A percentile compares a stretch with the other conserved stretches of the same genome.
Evolutionary conservation across 2,888 invertebrate genomes (phyloP).

Genomic region (Acleris emargana): DNA sequence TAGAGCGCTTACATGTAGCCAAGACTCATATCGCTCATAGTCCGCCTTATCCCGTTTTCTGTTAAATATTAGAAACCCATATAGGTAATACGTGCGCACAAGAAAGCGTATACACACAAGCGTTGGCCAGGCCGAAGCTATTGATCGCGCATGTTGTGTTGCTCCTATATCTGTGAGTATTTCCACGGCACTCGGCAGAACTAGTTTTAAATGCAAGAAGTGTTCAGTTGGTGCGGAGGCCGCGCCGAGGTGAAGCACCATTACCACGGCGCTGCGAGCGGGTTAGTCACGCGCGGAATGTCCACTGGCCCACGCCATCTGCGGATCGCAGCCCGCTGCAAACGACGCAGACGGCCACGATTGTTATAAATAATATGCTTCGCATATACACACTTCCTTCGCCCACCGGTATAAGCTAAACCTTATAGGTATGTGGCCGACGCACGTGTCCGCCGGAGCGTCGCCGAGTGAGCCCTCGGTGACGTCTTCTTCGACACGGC

Average conservation of each 20-base stretch:
- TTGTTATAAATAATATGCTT: conserved; percentile 30
- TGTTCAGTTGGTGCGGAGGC: conserved; percentile 70
- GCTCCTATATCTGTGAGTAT: conserved; percentile 18
- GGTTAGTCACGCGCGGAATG: conserved; percentile 77
- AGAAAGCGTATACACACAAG: neutral
- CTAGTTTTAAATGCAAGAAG: conserved; percentile 73
- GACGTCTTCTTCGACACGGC: conserved; percentile 21
- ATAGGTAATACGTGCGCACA: too few relatives aligned
- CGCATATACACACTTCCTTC: conserved; percentile 9
- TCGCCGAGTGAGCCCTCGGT: conserved; percentile 23
- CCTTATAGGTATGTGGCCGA: conserved; percentile 22
- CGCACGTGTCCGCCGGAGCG: conserved; percentile 26
- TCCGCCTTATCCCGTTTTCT: too few relatives aligned
- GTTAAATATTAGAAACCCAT: too few relatives aligned
- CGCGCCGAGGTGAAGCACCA: conserved; percentile 72
- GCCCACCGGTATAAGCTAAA: conserved; percentile 18
- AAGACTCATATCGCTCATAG: too few relatives aligned
- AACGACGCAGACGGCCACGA: conserved; percentile 23
- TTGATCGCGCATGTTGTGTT: conserved; percentile 12
- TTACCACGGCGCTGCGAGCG: conserved; percentile 54
- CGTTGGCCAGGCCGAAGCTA: conserved; percentile 3
- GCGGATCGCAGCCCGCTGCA: conserved; percentile 40
- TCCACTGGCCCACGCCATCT: conserved; percentile 61
- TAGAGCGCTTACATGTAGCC: too few relatives aligned
- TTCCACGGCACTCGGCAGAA: conserved; percentile 51